phyloP scores from a whole-genome alignment of 2,113 vertebrate genomes.

The Stegastes partitus region DNA sequence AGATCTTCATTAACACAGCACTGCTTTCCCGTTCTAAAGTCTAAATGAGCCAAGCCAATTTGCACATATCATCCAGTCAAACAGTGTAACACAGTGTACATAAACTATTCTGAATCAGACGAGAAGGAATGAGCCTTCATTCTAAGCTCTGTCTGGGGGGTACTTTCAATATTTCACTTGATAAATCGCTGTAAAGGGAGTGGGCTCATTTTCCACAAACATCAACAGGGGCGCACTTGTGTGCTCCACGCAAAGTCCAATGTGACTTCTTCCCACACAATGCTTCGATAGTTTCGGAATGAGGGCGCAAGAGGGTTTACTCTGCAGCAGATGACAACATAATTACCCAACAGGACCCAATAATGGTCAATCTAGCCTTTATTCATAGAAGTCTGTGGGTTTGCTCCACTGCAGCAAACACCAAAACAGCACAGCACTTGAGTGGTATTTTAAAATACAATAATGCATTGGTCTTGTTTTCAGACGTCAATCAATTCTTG shows the following conservation, averaged over 20 bases:
- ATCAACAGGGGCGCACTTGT: constrained; percentile 47
- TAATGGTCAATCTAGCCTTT: constrained; percentile 49
- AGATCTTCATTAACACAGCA: constrained; percentile 55
- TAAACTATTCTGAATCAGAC: constrained; percentile 46
- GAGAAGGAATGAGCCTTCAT: constrained; percentile 39
- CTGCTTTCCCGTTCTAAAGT: constrained; percentile 27
- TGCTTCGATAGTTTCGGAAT: constrained; percentile 34
- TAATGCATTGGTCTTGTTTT: constrained; percentile 58
- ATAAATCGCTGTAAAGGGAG: constrained; percentile 55
- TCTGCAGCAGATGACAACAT: constrained; percentile 48
- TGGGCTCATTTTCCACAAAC: constrained; percentile 53
- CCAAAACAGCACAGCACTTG: constrained; percentile 34
- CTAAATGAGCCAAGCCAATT: constrained; percentile 46
- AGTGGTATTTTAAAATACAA: constrained; percentile 58
- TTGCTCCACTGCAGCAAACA: constrained; percentile 42
- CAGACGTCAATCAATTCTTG: constrained; percentile 45
- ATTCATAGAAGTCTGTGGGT: constrained; percentile 47
- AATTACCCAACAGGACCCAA: constrained; percentile 61
- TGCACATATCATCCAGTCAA: constrained; percentile 27
- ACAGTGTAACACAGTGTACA: constrained; percentile 41
- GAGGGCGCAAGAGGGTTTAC: constrained; percentile 46
- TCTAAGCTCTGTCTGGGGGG: constrained; percentile 40
- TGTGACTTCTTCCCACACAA: constrained; percentile 56
- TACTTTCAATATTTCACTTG: constrained; percentile 55
- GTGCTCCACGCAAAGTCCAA: constrained; percentile 46